Evolutionary conservation across 1,140 invertebrate species (phyloP), one percentile per base, ranked within the genome.

Genomic region (Pteromalus puparum): DNA sequence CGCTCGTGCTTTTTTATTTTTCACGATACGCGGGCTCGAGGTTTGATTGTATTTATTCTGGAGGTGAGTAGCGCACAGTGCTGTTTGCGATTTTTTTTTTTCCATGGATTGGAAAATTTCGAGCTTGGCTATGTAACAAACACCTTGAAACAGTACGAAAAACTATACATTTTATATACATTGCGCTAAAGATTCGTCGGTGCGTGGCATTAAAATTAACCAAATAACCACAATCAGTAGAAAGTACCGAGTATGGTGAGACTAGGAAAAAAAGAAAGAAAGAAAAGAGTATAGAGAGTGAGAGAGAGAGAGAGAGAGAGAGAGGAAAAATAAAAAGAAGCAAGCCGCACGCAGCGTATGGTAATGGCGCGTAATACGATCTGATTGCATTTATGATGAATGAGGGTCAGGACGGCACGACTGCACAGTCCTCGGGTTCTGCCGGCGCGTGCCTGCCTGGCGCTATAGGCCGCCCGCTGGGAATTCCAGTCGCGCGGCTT

Each of bases 351-450:
- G 61, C 78, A 80, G 86, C 87, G 84, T 87, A 90, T 88, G 88
- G 86, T 90, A 89, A 90, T 90, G 86, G 88, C 86, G 85, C 86
- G 87, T 90, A 90, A 90, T 90, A 88, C 88, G 87, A 89, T 89
- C 87, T 88, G 89, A 90, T 90, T 89, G 87, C 88, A 85, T 88
- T 88, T 88, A 88, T 87, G 88, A 89, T 87, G 88, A 88, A 88
- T 87, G 88, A 85, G 88, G 86, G 85, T 87, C 84, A 82, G 77
- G 73, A 73, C 65, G 73, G 53, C 76, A 67, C 38, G 28, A 67
- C 24, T 86, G 73, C 84, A 61, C 53, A n/a, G 6, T 53, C 13
- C 48, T 53, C 48, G 65, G 12, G 3, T n/a, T 68, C 26, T 26
- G 30, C 30, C 30, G 28, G 67, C 67, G 67, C 67, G 67, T 30